Base-by-base conservation (phyloP, 2,113 vertebrate species). In the Scophthalmus maximus region DNA sequence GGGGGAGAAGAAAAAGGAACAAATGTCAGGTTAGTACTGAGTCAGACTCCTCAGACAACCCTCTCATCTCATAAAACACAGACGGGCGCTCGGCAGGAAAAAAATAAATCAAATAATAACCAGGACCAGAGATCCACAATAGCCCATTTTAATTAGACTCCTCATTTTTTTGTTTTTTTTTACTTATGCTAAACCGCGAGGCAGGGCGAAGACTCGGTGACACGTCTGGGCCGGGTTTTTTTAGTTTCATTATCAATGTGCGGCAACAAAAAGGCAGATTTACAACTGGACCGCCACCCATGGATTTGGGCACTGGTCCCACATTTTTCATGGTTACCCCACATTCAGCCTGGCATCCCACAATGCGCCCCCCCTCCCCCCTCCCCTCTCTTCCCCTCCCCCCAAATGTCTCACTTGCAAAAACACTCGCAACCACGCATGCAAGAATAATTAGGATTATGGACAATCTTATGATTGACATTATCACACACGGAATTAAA, bases 131-230 rank as follows among this genome's bases (percentile, higher is more conserved):
- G 64, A 72, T 53, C 50, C 59, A 88, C 85, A 78, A 84, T 56
- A 70, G 78, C 40, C 56, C 6, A 3, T 82, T 78, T 87, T 87
- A 88, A 91, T 92, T 89, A 83, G 64, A 81, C 81, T 87, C 53
- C 38, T 55, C 47, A 84, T 78, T 90, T 80, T 86, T 85, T n/a
- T n/a, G n/a, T n/a, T n/a, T n/a, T n/a, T n/a, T n/a, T n/a, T n/a
- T n/a, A n/a, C 58, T 71, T 68, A 83, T 88, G 70, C 81, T 81
- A 77, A 88, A 56, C 71, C 73, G 78, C 10, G 38, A 79, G 73
- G 78, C 79, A 77, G 71, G 56, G 68, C 66, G 64, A 66, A 79
- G 75, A 74, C 32, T 23, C 8, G 15, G 52, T 67, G 74, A 73
- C 76, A 81, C 49, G 57, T 72, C 66, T 44, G 12, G 56, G 71